Percentiles rank a stretch among this genome's conserved stretches.
Conservation (phyloP, 1,140 invertebrate genomes). For the Portunus trituberculatus region DNA sequence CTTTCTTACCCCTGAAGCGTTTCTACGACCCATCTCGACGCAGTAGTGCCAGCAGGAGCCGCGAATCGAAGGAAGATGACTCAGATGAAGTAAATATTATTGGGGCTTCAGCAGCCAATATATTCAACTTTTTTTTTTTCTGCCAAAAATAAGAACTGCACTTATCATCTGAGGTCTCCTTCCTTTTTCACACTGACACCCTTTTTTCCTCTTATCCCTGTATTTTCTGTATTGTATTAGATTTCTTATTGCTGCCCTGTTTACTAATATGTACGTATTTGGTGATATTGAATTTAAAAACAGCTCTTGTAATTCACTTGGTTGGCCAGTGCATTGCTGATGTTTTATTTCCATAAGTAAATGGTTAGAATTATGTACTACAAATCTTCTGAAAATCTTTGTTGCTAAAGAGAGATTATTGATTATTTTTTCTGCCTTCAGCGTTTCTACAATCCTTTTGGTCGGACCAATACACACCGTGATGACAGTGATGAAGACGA, state of each 20-base stretch:
- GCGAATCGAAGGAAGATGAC: constrained; percentile 67
- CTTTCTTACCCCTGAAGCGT: constrained; percentile 69
- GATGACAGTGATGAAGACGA: constrained; percentile 64
- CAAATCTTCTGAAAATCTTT: not conserved
- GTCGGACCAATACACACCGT: constrained; percentile 38
- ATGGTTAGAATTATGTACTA: not conserved
- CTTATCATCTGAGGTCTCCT: not conserved
- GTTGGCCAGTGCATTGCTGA: not conserved
- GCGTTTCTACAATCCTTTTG: constrained; percentile 64
- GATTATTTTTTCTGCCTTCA: constrained; percentile 11
- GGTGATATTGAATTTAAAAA: not conserved
- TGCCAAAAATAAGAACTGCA: not conserved
- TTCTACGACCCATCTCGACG: constrained; percentile 71
- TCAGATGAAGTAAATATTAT: constrained; percentile 64
- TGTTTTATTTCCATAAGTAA: not conserved
- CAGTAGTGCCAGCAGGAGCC: constrained; percentile 45
- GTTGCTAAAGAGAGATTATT: not conserved
- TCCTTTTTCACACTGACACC: not conserved
- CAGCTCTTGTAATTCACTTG: constrained; percentile 6
- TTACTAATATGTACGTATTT: not conserved
- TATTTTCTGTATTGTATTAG: not conserved
- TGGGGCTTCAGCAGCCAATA: not conserved
- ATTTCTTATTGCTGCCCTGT: not conserved
- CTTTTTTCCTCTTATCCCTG: not conserved
- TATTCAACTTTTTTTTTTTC: not conserved